phyloP scores from a whole-genome alignment of 2,113 vertebrate species.

The Tichodroma muraria region DNA sequence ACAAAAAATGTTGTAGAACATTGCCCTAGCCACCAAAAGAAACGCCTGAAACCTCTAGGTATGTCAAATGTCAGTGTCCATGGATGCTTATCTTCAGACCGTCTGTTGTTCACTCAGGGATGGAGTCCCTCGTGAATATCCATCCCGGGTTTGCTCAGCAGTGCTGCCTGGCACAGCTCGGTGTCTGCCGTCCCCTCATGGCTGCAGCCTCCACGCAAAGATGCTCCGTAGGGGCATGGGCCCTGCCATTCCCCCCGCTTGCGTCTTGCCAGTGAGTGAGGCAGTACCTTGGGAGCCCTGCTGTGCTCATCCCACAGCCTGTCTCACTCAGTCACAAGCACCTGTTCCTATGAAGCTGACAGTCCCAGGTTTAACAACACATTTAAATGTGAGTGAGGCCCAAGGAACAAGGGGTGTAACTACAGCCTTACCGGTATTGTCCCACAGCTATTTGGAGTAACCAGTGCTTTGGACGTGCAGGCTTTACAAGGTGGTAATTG shows the following conservation, averaged over 20 bases:
- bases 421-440: neutral
- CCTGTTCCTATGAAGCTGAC: neutral
- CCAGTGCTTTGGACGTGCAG: neutral
- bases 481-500: neutral
- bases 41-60: neutral
- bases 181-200: neutral
- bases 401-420: neutral
- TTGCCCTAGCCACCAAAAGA: neutral
- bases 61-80: neutral
- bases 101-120: neutral
- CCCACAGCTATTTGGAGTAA: neutral
- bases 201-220: neutral
- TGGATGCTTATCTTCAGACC: neutral
- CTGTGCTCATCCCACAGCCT: neutral
- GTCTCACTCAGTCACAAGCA: neutral
- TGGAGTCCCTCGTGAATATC: fast-evolving
- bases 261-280: neutral
- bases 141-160: neutral
- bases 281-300: neutral
- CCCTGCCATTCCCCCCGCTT: neutral
- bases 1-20: neutral
- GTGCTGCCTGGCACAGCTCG: neutral
- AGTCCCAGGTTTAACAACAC: neutral
- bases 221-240: fast-evolving
- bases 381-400: neutral